Evolutionary conservation across 2,797 vertebrate genomes (phyloP), one percentile per base, ranked within the genome.

Genomic region (Anguilla megastoma): DNA sequence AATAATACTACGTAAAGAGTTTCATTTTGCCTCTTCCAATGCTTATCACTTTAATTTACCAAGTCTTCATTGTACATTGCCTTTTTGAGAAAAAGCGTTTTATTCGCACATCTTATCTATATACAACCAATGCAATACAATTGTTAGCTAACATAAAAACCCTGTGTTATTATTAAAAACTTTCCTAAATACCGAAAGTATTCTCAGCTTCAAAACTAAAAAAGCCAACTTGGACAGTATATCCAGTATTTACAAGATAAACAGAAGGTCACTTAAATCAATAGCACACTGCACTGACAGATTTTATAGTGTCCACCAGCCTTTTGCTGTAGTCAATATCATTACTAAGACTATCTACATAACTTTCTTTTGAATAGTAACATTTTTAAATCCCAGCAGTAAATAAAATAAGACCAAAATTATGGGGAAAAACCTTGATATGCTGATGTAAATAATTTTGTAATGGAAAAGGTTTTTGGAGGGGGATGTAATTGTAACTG

Each of bases 231-330:
- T 90, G 90, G 93, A 94, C 92, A 94, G 90, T 89, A 93, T 94
- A 92, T 94, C 94, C 93, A 94, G 93, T 95, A 96, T 96, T 91
- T 95, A 97, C 96, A 96, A 94, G 92, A 95, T 94, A 76, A 95
- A 95, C 93, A 95, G 94, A 96, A 96, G 96, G 96, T 96, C 96
- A 97, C 96, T 97, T 97, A 93, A 95, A 95, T 93, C 87, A 96
- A 95, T 91, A 94, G 94, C 92, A 94, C 90, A 88, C 94, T 94
- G 93, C 94, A 95, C 92, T 94, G 95, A 94, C 92, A 88, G 92
- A 91, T 84, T 69, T 50, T 90, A 92, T 92, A 94, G 94, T 94
- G 94, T 93, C 95, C 92, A 91, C 95, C 95, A 94, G 95, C 94
- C 92, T 94, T 91, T 88, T 92, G 94, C 94, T 94, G 93, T 92